Conservation (phyloP, 2,888 invertebrate species). For the Dexiosoma caninum region DNA sequence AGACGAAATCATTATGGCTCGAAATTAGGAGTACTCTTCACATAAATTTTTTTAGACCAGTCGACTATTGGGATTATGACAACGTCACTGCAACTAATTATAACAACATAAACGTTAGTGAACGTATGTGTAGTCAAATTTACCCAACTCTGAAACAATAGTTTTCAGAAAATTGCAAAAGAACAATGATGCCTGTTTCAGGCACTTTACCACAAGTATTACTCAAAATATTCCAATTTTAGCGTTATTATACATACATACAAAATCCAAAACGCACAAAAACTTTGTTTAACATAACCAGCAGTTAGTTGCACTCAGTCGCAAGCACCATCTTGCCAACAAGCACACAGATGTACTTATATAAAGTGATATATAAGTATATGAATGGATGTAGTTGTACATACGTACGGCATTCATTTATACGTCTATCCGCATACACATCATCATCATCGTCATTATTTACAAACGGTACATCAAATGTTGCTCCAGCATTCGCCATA, state of each 20-base stretch:
- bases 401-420: conserved; percentile 1
- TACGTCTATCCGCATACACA: conserved; percentile 17
- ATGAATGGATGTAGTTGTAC: conserved; percentile 2
- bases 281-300: conserved; percentile 51
- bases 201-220: conserved; percentile 48
- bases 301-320: conserved; percentile 50
- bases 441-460: conserved; percentile 52
- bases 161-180: background rate
- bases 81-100: too few species aligned
- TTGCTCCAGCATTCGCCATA: conserved; percentile 42
- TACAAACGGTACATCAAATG: conserved; percentile 55
- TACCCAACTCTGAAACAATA: conserved; percentile 18
- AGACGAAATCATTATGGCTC: too few species aligned
- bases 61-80: too few species aligned
- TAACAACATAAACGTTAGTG: too few species aligned
- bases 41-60: too few species aligned
- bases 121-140: too few species aligned
- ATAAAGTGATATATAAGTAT: too few species aligned
- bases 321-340: background rate
- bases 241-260: conserved; percentile 37
- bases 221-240: conserved; percentile 35
- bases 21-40: too few species aligned
- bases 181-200: conserved; percentile 17
- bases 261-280: conserved; percentile 34
- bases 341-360: background rate